Evolutionary conservation across 2,113 vertebrate species (phyloP).

Genomic region (Passer domesticus): DNA sequence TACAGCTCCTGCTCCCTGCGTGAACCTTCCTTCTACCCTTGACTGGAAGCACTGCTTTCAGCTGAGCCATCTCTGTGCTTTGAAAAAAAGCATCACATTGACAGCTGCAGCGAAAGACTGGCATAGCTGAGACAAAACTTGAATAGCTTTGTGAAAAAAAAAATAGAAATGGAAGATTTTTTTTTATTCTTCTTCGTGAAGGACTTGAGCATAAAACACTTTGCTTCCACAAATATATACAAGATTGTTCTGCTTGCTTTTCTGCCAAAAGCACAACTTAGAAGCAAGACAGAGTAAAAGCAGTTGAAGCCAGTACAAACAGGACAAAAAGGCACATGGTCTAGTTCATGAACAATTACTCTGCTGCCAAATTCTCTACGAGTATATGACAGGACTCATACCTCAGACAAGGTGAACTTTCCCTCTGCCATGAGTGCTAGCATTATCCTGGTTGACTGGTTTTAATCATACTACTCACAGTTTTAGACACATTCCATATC

Average conservation of each 20-base stretch:
- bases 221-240: neutral
- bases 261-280: neutral
- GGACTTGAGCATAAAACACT: neutral
- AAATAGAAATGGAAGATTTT: neutral
- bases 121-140: slow-evolving; percentile 8
- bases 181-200: neutral
- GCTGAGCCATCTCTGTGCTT: neutral
- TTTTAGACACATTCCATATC: neutral
- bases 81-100: slow-evolving; percentile 20
- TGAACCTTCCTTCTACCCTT: neutral
- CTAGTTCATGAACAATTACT: neutral
- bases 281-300: neutral
- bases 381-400: neutral
- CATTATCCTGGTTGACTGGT: neutral
- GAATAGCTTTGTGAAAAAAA: neutral
- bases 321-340: neutral
- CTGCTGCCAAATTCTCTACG: neutral
- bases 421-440: neutral
- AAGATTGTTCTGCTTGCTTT: neutral
- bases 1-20: neutral
- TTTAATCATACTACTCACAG: neutral
- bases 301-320: neutral
- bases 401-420: neutral
- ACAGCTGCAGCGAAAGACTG: slow-evolving; percentile 55
- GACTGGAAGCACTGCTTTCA: neutral